phyloP scores from a whole-genome alignment of 2,113 vertebrate species.

The Solenodon paradoxus region DNA sequence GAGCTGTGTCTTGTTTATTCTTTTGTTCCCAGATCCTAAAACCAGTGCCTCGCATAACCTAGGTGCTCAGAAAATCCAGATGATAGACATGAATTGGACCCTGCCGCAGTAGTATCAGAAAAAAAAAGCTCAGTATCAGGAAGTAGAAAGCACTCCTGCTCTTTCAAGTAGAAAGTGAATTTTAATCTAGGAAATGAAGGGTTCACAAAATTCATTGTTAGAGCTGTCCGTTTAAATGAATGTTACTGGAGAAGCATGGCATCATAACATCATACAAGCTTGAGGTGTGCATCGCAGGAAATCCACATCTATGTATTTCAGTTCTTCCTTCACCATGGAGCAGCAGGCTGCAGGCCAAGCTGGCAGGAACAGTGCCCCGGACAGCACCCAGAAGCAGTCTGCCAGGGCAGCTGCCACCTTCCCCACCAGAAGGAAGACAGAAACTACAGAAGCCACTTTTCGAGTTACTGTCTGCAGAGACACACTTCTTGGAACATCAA shows the following conservation, averaged over 20 bases:
- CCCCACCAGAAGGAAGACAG: background rate
- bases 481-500: background rate
- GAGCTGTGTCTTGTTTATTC: background rate
- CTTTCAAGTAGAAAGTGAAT: background rate
- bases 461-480: background rate
- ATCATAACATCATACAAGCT: too few relatives aligned
- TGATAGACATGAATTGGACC: background rate
- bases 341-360: too few relatives aligned
- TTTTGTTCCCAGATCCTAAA: background rate
- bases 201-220: background rate
- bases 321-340: too few relatives aligned
- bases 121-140: background rate
- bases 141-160: background rate
- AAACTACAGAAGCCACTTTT: background rate
- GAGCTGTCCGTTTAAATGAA: too few relatives aligned
- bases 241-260: too few relatives aligned
- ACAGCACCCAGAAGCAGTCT: background rate
- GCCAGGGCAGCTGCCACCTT: too few relatives aligned
- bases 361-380: rapidly evolving
- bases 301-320: too few relatives aligned
- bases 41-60: background rate
- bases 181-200: background rate
- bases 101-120: background rate
- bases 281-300: too few relatives aligned
- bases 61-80: background rate